Conservation (phyloP, 2,888 invertebrate species). For the Drosophila nr. fundita region DNA sequence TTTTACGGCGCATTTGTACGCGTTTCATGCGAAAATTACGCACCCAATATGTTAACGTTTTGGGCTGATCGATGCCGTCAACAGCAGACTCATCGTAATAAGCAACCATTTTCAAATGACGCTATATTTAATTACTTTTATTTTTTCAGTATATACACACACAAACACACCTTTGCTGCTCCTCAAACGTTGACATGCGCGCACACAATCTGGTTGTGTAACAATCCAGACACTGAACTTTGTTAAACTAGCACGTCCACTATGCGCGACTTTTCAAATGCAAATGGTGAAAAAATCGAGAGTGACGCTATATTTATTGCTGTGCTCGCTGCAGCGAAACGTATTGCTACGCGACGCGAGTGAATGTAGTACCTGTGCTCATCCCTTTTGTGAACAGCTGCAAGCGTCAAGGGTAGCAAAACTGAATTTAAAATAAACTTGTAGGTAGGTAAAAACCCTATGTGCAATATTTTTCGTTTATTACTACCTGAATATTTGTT, state of each 20-base stretch:
- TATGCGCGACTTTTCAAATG: slow-evolving; percentile 37
- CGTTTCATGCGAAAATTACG: slow-evolving; percentile 86
- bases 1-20: slow-evolving; percentile 85
- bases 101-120: slow-evolving; percentile 66
- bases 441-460: background rate
- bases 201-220: slow-evolving; percentile 48
- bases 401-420: background rate
- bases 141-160: slow-evolving; percentile 47
- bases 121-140: slow-evolving; percentile 36
- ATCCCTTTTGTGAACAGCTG: slow-evolving; percentile 8
- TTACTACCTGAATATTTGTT: slow-evolving; percentile 22
- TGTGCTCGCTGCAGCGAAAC: slow-evolving; percentile 21
- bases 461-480: background rate
- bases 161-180: slow-evolving; percentile 55
- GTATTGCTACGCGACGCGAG: slow-evolving; percentile 44
- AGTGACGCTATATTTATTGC: slow-evolving; percentile 45
- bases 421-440: background rate
- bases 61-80: slow-evolving; percentile 66
- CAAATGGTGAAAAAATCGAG: slow-evolving; percentile 33
- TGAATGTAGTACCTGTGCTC: slow-evolving; percentile 37
- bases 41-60: slow-evolving; percentile 86
- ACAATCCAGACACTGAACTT: slow-evolving; percentile 42
- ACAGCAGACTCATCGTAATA: slow-evolving; percentile 54
- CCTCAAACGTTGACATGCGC: slow-evolving; percentile 30
- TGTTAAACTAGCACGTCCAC: slow-evolving; percentile 12